Percentiles rank a stretch among this genome's conserved stretches.
Conservation (phyloP, 2,797 vertebrate genomes). For the Cossypha heuglini region DNA sequence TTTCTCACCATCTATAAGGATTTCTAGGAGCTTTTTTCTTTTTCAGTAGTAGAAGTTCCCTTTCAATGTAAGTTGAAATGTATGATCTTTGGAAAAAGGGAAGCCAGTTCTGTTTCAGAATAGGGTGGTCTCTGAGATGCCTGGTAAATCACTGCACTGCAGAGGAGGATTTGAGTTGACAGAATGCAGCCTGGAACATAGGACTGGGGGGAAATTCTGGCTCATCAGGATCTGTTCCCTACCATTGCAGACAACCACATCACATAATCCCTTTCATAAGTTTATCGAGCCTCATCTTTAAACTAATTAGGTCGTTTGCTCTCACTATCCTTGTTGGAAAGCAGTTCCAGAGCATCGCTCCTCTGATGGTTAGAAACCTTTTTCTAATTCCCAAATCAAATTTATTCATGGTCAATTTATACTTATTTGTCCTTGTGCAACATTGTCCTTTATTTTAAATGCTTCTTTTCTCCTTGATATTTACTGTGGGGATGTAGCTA, state of each 20-base stretch:
- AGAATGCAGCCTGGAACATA: background rate
- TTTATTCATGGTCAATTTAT: constrained; percentile 61
- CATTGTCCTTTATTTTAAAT: constrained; percentile 45
- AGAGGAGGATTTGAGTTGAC: background rate
- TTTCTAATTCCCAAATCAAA: constrained; percentile 62
- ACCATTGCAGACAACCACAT: background rate
- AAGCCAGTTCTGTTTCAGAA: background rate
- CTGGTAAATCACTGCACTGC: background rate
- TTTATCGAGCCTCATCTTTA: constrained; percentile 45
- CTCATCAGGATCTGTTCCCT: background rate
- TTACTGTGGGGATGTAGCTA: background rate
- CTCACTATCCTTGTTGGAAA: constrained; percentile 44
- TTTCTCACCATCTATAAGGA: rapidly evolving
- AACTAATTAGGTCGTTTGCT: constrained; percentile 52
- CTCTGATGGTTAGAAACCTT: constrained; percentile 53
- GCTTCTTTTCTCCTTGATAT: constrained; percentile 30
- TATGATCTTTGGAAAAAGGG: background rate
- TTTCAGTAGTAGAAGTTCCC: background rate
- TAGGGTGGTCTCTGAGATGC: background rate
- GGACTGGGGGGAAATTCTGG: background rate
- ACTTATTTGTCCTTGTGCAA: constrained; percentile 53
- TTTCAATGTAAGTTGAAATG: background rate
- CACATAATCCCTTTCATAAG: constrained; percentile 18
- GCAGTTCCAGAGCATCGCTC: constrained; percentile 41
- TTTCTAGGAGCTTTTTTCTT: rapidly evolving